Conservation (phyloP, 1,140 invertebrate species). For the Drosophila aff. region DNA sequence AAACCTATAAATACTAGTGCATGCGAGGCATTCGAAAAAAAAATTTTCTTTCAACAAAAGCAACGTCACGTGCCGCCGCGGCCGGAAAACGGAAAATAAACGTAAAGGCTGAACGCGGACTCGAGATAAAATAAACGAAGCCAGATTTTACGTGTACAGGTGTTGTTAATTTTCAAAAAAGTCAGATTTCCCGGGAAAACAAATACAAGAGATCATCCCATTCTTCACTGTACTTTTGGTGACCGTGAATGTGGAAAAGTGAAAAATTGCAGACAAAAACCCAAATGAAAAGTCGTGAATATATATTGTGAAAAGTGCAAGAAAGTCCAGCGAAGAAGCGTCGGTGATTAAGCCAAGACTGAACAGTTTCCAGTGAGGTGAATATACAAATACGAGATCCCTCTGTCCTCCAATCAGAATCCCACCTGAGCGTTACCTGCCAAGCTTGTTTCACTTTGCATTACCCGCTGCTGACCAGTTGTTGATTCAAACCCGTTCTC, state of each 20-base stretch:
- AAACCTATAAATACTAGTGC: conserved; percentile 13
- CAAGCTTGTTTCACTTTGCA: conserved; percentile 60
- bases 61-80: conserved; percentile 10
- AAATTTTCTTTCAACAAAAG: conserved; percentile 1
- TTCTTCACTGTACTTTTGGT: conserved; percentile 27
- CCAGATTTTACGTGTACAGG: neutral
- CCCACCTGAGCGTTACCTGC: conserved; percentile 46
- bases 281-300: conserved; percentile 21
- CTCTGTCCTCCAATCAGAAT: conserved; percentile 35
- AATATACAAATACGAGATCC: conserved; percentile 43
- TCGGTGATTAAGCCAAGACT: conserved; percentile 7
- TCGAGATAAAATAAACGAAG: neutral
- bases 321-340: neutral
- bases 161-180: no score
- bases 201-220: neutral
- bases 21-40: conserved; percentile 3
- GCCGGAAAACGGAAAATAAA: conserved; percentile 6
- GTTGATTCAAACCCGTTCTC: conserved; percentile 54
- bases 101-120: conserved; percentile 3
- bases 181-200: neutral
- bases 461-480: conserved; percentile 49
- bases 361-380: conserved; percentile 35
- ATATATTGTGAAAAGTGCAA: conserved; percentile 30
- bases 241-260: conserved; percentile 30
- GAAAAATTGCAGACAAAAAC: conserved; percentile 31